Percentiles rank a stretch among this genome's conserved stretches.
Conservation (phyloP, 2,113 vertebrate genomes). For the Salvelinus alpinus region DNA sequence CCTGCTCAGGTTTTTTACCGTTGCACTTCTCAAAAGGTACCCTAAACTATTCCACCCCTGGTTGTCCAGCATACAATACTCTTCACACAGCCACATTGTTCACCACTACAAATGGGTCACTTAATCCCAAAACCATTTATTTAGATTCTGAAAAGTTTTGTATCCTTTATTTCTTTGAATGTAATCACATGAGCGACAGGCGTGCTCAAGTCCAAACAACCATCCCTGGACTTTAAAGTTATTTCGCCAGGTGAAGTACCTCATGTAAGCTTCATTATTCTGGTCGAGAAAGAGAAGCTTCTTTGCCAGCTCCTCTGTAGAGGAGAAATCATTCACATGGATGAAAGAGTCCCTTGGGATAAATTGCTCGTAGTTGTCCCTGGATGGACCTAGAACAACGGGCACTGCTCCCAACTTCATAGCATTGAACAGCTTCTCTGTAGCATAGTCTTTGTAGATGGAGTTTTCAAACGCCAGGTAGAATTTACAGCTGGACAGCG, state of each 20-base stretch:
- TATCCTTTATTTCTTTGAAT: slow-evolving; percentile 82
- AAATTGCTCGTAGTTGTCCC: slow-evolving; percentile 84
- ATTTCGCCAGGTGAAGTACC: slow-evolving; percentile 82
- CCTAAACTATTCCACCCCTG: no score
- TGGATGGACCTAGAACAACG: slow-evolving; percentile 79
- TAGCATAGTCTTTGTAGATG: slow-evolving; percentile 83
- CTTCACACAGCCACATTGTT: no score
- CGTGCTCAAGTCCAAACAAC: slow-evolving; percentile 82
- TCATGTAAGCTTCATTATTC: slow-evolving; percentile 79
- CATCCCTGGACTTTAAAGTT: slow-evolving; percentile 80
- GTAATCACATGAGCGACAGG: slow-evolving; percentile 81
- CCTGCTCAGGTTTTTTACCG: no score
- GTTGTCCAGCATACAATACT: no score
- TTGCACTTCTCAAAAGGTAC: no score
- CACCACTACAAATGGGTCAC: no score
- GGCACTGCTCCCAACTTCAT: slow-evolving; percentile 80
- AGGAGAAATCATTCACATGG: slow-evolving; percentile 83
- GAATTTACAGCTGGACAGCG: slow-evolving; percentile 82
- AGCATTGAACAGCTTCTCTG: slow-evolving; percentile 83
- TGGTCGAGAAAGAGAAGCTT: slow-evolving; percentile 80
- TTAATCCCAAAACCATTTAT: slow-evolving; percentile 85
- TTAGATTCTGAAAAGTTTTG: slow-evolving; percentile 79
- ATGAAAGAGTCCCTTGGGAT: slow-evolving; percentile 84
- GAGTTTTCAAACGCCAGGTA: slow-evolving; percentile 86
- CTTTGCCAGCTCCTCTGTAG: slow-evolving; percentile 79